Base-by-base conservation (phyloP, 2,797 vertebrate genomes). In the Enteromius anoplus region DNA sequence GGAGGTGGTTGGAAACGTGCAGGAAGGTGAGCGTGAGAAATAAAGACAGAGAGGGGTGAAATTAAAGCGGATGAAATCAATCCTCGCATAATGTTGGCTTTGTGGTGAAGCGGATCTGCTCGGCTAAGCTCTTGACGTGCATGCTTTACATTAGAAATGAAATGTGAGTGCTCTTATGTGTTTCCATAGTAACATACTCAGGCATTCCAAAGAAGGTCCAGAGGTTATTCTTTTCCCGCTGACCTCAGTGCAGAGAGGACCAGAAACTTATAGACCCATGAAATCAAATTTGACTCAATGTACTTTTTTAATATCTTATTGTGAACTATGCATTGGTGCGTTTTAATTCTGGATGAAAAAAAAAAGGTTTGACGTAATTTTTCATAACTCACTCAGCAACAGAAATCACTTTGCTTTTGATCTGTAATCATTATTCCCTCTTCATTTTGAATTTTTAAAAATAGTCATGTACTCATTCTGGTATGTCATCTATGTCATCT, bases 141-240 rank as follows among this genome's bases (percentile, higher is more conserved):
- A 71, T 64, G 80, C 84, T 87, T 86, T 75, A 82, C 77, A 84
- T 77, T 42, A 51, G 55, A 84, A 84, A 80, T 75, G 4, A 60
- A 65, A 85, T 78, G 72, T 71, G 69, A 85, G 51, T 65, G 37
- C 70, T 37, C 47, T 82, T 75, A 45, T 79, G 62, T 14, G 87
- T 88, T 85, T 79, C 84, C 81, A 85, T 85, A 58, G 85, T 64
- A 85, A 87, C 83, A 6, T 15, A 21, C 42, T 78, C 73, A 81
- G 69, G 73, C 55, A 64, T 78, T 76, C 73, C 32, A 23, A n/a
- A 17, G 49, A 40, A 26, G 68, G 83, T 85, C 68, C 45, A 81
- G 65, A 78, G 85, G 85, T 86, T 64, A 81, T 72, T 49, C 3
- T 26, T 14, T 29, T 75, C 37, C 69, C 2, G 15, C 77, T 64